Percentiles rank a stretch among this genome's conserved stretches.
Conservation (phyloP, 2,113 vertebrate species). For the Pao palembangensis region DNA sequence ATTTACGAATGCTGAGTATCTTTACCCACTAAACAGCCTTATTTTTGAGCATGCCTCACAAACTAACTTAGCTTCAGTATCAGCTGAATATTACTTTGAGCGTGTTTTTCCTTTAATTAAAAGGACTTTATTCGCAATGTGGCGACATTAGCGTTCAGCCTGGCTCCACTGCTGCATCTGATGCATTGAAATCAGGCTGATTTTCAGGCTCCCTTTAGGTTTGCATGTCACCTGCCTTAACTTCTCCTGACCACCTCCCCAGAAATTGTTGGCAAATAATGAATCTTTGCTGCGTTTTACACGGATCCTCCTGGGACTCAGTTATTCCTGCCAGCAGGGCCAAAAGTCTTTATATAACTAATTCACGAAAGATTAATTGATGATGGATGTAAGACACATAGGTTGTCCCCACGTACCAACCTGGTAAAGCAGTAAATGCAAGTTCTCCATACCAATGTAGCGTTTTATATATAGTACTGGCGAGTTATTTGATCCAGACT, state of each 20-base stretch:
- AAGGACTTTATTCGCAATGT: background rate
- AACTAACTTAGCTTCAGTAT: background rate
- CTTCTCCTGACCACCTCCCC: slow-evolving; percentile 22
- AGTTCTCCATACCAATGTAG: too few species aligned
- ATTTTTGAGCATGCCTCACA: background rate
- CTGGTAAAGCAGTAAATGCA: too few species aligned
- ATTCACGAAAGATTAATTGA: slow-evolving; percentile 27
- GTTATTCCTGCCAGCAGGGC: slow-evolving; percentile 35
- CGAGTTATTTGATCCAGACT: background rate
- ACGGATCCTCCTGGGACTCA: slow-evolving; percentile 29
- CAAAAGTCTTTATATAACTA: slow-evolving; percentile 29
- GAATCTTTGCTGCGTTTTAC: slow-evolving; percentile 36
- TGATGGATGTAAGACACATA: background rate
- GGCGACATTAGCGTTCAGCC: background rate
- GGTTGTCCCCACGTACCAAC: too few species aligned
- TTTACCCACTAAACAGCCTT: background rate
- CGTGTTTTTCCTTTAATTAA: background rate
- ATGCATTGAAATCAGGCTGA: slow-evolving; percentile 6
- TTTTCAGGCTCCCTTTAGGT: slow-evolving; percentile 17
- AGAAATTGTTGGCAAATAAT: slow-evolving; percentile 45
- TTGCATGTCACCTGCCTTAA: slow-evolving; percentile 17
- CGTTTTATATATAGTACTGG: too few species aligned
- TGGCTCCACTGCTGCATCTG: background rate
- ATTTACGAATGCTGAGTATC: background rate
- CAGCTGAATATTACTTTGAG: background rate